These are phyloP conservation scores for Neosilurus hyrtlii DNA, from an alignment of 2,797 vertebrate species.

Conservation along the genomic window DNA sequence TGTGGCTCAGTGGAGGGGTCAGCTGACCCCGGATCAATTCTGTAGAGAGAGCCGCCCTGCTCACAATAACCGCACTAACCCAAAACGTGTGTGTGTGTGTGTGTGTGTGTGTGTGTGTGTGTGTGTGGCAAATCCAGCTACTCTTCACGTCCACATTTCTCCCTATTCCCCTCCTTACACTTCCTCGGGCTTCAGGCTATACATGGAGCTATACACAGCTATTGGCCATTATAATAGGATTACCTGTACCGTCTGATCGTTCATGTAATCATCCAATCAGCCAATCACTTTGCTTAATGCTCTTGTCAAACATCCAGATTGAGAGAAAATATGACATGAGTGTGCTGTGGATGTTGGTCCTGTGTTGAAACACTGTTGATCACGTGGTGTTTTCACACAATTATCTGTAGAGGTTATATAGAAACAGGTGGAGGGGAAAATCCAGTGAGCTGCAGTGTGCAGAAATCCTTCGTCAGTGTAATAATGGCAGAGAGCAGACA, in stretches of 20 bases:
- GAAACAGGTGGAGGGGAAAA: not conserved
- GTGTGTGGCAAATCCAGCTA: not conserved
- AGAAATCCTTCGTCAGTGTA: too few species aligned
- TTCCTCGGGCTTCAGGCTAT: not conserved
- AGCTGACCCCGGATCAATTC: slow-evolving; percentile 55
- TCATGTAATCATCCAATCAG: not conserved
- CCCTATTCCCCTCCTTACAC: not conserved
- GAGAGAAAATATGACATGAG: not conserved
- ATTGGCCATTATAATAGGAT: not conserved
- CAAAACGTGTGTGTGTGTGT: slow-evolving; percentile 53
- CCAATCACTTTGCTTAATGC: not conserved
- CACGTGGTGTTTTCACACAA: not conserved
- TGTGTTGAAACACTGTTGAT: not conserved
- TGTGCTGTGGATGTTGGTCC: not conserved
- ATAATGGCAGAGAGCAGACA: too few species aligned
- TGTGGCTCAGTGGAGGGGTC: slow-evolving; percentile 58
- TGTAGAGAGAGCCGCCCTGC: slow-evolving; percentile 48
- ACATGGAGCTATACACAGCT: not conserved
- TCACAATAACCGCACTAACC: slow-evolving; percentile 48
- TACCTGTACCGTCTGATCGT: not conserved
- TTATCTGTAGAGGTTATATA: not conserved
- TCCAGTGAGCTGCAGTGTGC: too few species aligned
- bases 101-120: slow-evolving; percentile 18
- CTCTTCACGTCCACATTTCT: not conserved
- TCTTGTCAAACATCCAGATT: not conserved